phyloP scores from a whole-genome alignment of 2,888 invertebrate species.

The Apamea anceps region DNA sequence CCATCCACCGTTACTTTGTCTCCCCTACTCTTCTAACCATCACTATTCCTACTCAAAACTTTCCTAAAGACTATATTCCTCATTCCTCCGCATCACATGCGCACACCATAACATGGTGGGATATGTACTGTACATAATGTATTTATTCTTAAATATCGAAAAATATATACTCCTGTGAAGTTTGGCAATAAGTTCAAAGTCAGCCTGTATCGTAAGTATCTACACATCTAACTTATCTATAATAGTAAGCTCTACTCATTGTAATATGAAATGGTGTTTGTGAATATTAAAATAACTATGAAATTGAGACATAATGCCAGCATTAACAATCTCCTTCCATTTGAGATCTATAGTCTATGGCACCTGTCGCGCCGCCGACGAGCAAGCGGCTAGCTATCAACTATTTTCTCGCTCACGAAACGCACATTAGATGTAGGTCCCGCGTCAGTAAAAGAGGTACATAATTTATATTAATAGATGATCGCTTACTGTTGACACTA shows the following conservation, averaged over 20 bases:
- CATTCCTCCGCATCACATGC: neutral
- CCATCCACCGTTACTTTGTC: neutral
- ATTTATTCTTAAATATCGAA: neutral
- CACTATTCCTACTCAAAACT: neutral
- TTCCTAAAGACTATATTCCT: neutral
- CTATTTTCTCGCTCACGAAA: neutral
- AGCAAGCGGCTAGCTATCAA: neutral
- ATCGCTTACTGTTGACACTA: neutral
- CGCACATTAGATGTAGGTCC: neutral
- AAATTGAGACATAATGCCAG: constrained; percentile 4
- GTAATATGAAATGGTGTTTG: neutral
- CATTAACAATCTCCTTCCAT: neutral
- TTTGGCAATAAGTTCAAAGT: neutral
- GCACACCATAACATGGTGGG: neutral
- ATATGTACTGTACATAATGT: neutral
- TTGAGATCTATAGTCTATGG: constrained; percentile 6
- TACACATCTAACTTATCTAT: neutral
- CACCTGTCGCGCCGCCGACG: neutral
- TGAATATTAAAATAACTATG: neutral
- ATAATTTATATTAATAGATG: neutral
- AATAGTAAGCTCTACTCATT: neutral
- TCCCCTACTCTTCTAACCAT: neutral
- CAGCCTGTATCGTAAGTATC: too few relatives aligned
- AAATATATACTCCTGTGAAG: neutral
- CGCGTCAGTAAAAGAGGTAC: neutral